A percentile compares a stretch with the other conserved stretches of the same genome.
phyloP scores from a whole-genome alignment of 2,888 invertebrate species.

The Hesperia comma region DNA sequence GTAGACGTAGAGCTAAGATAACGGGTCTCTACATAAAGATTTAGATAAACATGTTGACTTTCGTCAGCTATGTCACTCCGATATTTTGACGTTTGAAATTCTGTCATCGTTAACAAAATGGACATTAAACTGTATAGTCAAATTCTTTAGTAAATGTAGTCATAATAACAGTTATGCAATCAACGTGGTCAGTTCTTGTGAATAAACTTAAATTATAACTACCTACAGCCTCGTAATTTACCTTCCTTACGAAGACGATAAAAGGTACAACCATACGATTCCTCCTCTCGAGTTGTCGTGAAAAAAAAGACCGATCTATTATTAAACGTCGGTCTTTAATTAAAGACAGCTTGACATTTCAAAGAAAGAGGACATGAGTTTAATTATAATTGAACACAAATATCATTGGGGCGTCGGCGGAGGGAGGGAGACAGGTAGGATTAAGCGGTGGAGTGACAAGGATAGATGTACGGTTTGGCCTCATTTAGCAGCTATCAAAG shows the following conservation, averaged over 20 bases:
- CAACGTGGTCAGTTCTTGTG: too few species aligned
- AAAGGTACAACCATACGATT: constrained; percentile 11
- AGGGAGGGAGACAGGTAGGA: constrained; percentile 55
- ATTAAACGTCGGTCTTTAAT: constrained; percentile 73
- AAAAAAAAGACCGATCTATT: constrained; percentile 68
- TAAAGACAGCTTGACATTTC: constrained; percentile 82
- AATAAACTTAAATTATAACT: background rate
- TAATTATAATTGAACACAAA: constrained; percentile 82
- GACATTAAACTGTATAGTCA: too few species aligned
- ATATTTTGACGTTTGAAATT: too few species aligned
- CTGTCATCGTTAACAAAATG: too few species aligned
- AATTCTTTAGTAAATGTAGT: too few species aligned
- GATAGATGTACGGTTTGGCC: constrained; percentile 74
- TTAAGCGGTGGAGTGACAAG: constrained; percentile 60
- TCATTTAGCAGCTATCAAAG: constrained; percentile 71
- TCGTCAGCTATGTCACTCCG: too few species aligned
- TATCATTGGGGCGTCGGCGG: constrained; percentile 79
- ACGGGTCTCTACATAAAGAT: too few species aligned
- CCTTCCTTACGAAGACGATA: constrained; percentile 5
- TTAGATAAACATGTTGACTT: too few species aligned
- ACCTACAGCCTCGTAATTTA: background rate
- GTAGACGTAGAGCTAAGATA: too few species aligned
- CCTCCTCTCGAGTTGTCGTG: constrained; percentile 43
- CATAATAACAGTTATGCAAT: too few species aligned
- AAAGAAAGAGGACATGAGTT: constrained; percentile 81